Evolutionary conservation across 2,797 vertebrate species (phyloP).

Genomic region (Peromyscus nudipes): DNA sequence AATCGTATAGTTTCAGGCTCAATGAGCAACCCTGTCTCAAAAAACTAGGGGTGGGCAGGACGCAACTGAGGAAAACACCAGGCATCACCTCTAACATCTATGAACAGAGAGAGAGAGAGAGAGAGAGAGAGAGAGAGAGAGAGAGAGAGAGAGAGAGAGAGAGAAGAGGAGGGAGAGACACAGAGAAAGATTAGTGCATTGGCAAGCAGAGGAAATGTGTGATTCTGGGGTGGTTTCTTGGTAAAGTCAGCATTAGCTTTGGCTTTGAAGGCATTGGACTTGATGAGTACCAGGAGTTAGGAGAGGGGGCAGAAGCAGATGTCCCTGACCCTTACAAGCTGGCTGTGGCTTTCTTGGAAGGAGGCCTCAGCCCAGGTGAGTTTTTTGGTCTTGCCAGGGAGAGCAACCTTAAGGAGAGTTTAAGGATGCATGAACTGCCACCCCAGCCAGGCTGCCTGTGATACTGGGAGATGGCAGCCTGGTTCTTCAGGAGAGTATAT

Average conservation of each 20-base stretch:
- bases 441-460: too few species aligned
- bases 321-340: not conserved
- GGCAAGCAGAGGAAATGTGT: not conserved
- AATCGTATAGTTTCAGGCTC: not conserved
- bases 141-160: not conserved
- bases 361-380: not conserved
- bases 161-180: not conserved
- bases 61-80: not conserved
- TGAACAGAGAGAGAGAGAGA: not conserved
- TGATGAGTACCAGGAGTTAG: too few species aligned
- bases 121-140: not conserved
- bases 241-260: not conserved
- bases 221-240: not conserved
- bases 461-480: too few species aligned
- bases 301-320: rapidly evolving
- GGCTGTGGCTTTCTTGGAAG: not conserved
- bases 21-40: not conserved
- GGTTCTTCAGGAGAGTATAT: not conserved
- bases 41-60: not conserved
- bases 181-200: not conserved
- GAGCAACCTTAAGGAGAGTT: not conserved
- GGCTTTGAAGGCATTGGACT: not conserved
- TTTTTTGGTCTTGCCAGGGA: not conserved
- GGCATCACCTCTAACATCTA: not conserved
- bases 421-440: not conserved